Evolutionary conservation across 1,140 invertebrate species (phyloP).

Genomic region (Drosophila simulans): DNA sequence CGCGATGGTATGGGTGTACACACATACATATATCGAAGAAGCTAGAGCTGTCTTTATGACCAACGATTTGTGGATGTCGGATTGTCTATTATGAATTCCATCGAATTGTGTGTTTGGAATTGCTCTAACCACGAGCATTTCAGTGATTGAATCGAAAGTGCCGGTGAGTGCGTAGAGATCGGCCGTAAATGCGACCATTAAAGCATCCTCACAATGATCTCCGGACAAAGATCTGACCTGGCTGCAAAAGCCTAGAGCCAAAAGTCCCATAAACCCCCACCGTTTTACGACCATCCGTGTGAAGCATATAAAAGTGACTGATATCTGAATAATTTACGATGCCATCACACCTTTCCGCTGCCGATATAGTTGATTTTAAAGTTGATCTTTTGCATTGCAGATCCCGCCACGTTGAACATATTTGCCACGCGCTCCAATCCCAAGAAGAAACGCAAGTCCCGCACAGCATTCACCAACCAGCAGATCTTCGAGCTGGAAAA

Average conservation of each 20-base stretch:
- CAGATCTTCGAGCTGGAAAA: constrained; percentile 99
- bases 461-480: constrained; percentile 99
- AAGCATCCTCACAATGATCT: constrained; percentile 13
- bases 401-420: constrained; percentile 89
- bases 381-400: constrained; percentile 49
- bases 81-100: constrained; percentile 73
- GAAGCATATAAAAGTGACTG: constrained; percentile 47
- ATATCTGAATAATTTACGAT: constrained; percentile 45
- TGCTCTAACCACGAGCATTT: constrained; percentile 60
- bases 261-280: constrained; percentile 41
- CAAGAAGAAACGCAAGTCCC: constrained; percentile 99
- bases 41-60: constrained; percentile 24
- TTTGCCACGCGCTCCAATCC: constrained; percentile 97
- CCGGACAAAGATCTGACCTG: constrained; percentile 25
- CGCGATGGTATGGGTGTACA: not conserved
- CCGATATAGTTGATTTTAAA: constrained; percentile 5
- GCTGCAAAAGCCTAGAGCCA: constrained; percentile 8
- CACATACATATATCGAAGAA: constrained; percentile 16
- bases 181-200: constrained; percentile 29
- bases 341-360: constrained; percentile 26
- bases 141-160: constrained; percentile 66
- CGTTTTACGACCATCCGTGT: constrained; percentile 43
- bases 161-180: constrained; percentile 33
- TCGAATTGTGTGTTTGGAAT: constrained; percentile 58
- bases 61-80: constrained; percentile 33